Conservation (phyloP, 2,113 vertebrate species). For the Salvator merianae region DNA sequence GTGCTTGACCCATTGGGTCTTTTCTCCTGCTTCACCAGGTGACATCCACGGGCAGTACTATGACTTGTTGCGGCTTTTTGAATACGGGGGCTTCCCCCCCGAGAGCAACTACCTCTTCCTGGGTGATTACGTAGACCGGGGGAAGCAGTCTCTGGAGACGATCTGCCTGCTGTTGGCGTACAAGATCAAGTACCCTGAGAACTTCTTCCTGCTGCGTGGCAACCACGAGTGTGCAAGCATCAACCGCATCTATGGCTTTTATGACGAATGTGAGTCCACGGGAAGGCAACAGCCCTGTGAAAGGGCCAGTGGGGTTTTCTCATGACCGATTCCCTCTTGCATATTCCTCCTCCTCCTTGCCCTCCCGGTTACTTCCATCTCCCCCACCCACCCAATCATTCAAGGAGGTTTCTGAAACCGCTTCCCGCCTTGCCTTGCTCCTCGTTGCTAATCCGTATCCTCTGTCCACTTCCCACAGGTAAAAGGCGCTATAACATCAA, state of each 20-base stretch:
- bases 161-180: conserved; percentile 91
- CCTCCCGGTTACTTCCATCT: background rate
- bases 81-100: conserved; percentile 94
- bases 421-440: background rate
- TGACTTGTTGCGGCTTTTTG: conserved; percentile 91
- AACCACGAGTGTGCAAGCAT: conserved; percentile 98
- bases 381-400: too few species aligned
- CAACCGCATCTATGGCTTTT: conserved; percentile 98
- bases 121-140: conserved; percentile 87
- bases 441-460: background rate
- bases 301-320: background rate
- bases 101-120: conserved; percentile 93
- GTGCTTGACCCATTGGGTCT: background rate
- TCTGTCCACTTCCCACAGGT: conserved; percentile 72
- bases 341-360: background rate
- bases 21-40: conserved; percentile 66
- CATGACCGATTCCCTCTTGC: background rate
- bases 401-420: too few species aligned
- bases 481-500: conserved; percentile 98
- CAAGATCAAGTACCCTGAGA: conserved; percentile 90
- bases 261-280: conserved; percentile 88
- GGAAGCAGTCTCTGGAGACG: conserved; percentile 91
- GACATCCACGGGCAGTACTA: conserved; percentile 98
- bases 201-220: conserved; percentile 95
- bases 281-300: background rate